These are phyloP conservation scores for Todiramphus chloris DNA, from an alignment of 2,113 vertebrate species.

Conservation along the genomic window DNA sequence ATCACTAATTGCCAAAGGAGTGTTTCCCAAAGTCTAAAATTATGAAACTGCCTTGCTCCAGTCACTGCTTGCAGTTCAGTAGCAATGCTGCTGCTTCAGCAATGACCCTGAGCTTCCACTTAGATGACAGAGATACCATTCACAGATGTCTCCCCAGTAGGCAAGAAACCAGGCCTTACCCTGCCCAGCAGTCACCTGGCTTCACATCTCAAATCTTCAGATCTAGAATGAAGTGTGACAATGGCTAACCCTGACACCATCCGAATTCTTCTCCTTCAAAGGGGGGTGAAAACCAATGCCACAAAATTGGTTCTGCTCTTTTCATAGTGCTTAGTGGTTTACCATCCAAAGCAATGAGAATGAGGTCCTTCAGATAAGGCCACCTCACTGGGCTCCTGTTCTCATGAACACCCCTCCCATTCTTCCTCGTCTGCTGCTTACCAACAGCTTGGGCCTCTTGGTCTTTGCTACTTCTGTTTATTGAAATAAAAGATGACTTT, in stretches of 20 bases:
- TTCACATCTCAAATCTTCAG: not conserved
- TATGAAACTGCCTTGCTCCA: not conserved
- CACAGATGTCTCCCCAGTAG: no score
- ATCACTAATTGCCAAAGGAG: not conserved
- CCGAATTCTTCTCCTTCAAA: not conserved
- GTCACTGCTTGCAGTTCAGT: not conserved
- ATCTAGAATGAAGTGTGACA: not conserved
- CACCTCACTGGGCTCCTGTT: not conserved
- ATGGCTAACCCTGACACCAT: not conserved
- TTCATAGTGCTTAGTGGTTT: not conserved
- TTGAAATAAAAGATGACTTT: rapidly evolving
- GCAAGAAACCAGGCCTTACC: not conserved
- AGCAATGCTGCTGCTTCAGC: not conserved
- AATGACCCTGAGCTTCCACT: not conserved
- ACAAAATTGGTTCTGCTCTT: not conserved
- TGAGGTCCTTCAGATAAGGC: not conserved
- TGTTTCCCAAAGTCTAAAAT: not conserved
- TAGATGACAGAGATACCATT: not conserved
- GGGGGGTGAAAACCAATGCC: not conserved
- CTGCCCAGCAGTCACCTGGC: not conserved
- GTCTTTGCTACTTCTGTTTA: not conserved
- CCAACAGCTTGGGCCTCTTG: rapidly evolving
- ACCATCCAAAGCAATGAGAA: not conserved
- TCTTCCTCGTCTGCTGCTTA: not conserved
- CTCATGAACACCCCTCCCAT: not conserved